These are phyloP conservation scores for Zaprionus ornatus DNA, from an alignment of 1,140 invertebrate genomes.

Conservation along the genomic window DNA sequence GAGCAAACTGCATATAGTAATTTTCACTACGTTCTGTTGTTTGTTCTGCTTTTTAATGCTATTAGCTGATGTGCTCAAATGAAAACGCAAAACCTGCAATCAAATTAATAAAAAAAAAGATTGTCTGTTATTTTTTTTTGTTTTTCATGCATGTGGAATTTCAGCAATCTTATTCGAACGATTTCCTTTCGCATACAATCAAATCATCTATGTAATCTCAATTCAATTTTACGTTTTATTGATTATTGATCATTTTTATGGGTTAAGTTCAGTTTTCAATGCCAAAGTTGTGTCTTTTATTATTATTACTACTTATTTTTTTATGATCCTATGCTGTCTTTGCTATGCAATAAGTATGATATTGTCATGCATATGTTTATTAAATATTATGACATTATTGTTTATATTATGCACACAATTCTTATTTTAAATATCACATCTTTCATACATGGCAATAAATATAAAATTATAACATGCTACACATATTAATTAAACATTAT, in stretches of 20 bases:
- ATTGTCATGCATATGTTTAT: no score
- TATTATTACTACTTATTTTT: no score
- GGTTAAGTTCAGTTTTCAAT: neutral
- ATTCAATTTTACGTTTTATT: neutral
- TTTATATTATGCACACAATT: no score
- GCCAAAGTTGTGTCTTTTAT: neutral
- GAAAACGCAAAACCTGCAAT: constrained; percentile 75
- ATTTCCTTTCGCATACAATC: neutral
- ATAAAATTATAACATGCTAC: no score
- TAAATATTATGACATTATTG: no score
- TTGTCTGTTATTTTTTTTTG: constrained; percentile 39
- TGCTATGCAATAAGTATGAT: no score
- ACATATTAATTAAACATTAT: no score
- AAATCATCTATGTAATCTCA: neutral
- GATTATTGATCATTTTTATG: neutral
- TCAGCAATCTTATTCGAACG: constrained; percentile 1
- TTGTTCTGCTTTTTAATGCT: constrained; percentile 63
- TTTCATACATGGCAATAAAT: no score
- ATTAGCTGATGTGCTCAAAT: constrained; percentile 67
- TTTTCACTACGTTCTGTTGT: constrained; percentile 46
- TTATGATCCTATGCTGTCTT: no score
- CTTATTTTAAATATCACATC: no score
- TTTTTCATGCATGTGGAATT: constrained; percentile 7
- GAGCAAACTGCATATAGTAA: constrained; percentile 49
- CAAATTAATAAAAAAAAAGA: constrained; percentile 46